Percentiles rank a stretch among this genome's conserved stretches.
Conservation (phyloP, 2,888 invertebrate species). For the Drosophila fulvimacula region DNA sequence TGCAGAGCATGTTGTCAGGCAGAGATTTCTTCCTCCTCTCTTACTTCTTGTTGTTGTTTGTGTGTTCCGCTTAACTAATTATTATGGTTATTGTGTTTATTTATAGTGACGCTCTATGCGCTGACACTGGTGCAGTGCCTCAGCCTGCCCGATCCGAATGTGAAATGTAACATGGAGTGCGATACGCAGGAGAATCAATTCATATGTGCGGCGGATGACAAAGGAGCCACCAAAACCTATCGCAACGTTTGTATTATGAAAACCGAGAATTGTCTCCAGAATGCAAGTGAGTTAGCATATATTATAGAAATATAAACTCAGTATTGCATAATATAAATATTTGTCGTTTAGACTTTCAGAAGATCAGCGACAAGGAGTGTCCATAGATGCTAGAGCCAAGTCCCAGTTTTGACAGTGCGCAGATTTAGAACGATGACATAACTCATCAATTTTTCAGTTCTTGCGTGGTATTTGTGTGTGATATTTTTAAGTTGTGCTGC, state of each 20-base stretch:
- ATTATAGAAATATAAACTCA: neutral
- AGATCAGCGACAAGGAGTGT: slow-evolving; percentile 84
- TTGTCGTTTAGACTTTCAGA: slow-evolving; percentile 81
- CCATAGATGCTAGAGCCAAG: slow-evolving; percentile 79
- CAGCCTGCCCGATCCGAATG: slow-evolving; percentile 81
- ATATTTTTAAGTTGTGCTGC: slow-evolving; percentile 83
- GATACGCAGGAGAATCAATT: slow-evolving; percentile 76
- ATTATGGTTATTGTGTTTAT: slow-evolving; percentile 34
- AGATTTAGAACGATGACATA: slow-evolving; percentile 46
- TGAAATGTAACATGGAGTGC: slow-evolving; percentile 83
- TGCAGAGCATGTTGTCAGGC: slow-evolving; percentile 48
- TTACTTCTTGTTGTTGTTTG: slow-evolving; percentile 8
- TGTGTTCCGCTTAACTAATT: slow-evolving; percentile 41
- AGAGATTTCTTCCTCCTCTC: neutral
- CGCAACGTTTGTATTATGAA: slow-evolving; percentile 84
- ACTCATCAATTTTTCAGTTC: slow-evolving; percentile 48
- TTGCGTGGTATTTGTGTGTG: slow-evolving; percentile 84
- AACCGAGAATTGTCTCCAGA: slow-evolving; percentile 83
- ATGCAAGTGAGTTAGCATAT: slow-evolving; percentile 52
- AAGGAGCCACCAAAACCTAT: slow-evolving; percentile 83
- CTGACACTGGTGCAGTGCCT: slow-evolving; percentile 79
- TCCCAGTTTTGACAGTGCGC: slow-evolving; percentile 42
- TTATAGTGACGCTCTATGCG: slow-evolving; percentile 78
- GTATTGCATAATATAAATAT: slow-evolving; percentile 3
- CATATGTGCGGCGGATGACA: slow-evolving; percentile 84